Evolutionary conservation across 2,888 invertebrate species (phyloP).

Genomic region (Eutolmus rufibarbis): DNA sequence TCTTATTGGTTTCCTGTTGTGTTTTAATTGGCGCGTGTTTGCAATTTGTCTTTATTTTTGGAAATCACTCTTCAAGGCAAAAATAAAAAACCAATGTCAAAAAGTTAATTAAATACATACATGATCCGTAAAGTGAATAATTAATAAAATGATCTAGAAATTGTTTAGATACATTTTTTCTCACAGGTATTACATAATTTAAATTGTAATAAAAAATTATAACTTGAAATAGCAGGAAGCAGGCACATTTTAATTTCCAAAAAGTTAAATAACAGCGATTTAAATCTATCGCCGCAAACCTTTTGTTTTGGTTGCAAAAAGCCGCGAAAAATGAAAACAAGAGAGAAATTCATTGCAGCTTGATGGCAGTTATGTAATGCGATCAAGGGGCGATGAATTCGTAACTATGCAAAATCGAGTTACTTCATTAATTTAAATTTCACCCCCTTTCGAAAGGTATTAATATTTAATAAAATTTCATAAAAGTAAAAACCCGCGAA

Average conservation of each 20-base stretch:
- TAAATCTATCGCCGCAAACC: background rate
- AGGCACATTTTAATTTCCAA: background rate
- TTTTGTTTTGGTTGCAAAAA: background rate
- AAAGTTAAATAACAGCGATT: background rate
- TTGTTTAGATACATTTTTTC: background rate
- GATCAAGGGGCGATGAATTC: background rate
- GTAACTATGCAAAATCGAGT: background rate
- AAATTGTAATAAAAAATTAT: background rate
- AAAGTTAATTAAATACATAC: background rate
- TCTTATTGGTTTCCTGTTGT: background rate
- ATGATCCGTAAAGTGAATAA: background rate
- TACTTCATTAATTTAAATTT: background rate
- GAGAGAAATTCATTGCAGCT: background rate
- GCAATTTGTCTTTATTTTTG: background rate
- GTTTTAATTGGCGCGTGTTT: background rate
- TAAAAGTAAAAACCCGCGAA: constrained; percentile 10
- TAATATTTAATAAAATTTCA: constrained; percentile 1
- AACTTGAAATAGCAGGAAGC: background rate
- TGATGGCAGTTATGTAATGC: background rate
- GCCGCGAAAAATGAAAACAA: background rate
- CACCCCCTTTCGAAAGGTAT: background rate
- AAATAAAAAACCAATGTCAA: background rate
- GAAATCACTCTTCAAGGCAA: background rate
- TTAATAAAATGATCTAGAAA: background rate
- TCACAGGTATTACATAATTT: background rate